These are phyloP conservation scores for pig (Sus scrofa) DNA, from an alignment of 2,113 vertebrate genomes.

Conservation along the genomic window DNA sequence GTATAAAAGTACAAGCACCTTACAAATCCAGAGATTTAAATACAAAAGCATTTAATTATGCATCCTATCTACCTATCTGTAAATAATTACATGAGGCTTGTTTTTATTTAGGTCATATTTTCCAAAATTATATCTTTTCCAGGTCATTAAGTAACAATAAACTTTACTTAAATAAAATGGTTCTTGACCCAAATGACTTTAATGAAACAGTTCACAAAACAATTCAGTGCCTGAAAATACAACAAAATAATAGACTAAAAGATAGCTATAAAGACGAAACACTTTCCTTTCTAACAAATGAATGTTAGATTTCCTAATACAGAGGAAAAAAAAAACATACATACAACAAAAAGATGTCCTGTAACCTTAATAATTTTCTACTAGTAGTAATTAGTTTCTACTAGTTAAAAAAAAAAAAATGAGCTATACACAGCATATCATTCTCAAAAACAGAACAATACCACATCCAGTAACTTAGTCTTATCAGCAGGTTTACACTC, in stretches of 20 bases:
- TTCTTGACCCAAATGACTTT: constrained; percentile 20
- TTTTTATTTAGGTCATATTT: constrained; percentile 13
- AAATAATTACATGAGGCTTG: background rate
- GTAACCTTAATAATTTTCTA: background rate
- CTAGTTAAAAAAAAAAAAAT: background rate
- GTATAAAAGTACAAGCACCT: background rate
- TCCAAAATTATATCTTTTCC: constrained; percentile 31
- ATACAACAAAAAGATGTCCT: constrained; percentile 33
- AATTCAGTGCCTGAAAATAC: constrained; percentile 13
- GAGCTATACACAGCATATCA: background rate
- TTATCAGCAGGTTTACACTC: background rate
- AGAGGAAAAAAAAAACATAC: background rate
- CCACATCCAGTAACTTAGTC: background rate
- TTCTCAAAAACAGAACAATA: background rate
- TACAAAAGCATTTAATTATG: constrained; percentile 44
- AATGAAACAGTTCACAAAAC: constrained; percentile 10
- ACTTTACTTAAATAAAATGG: background rate
- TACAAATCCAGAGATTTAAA: constrained; percentile 30
- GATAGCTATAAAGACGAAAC: background rate
- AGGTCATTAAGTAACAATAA: constrained; percentile 41
- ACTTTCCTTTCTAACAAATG: background rate
- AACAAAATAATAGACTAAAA: background rate
- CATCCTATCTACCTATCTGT: background rate
- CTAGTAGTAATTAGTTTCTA: background rate
- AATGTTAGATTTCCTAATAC: background rate